Percentiles rank a stretch among this genome's conserved stretches.
These are phyloP conservation scores for Acinonyx jubatus DNA, from an alignment of 2,113 vertebrate genomes.

Conservation along the genomic window DNA sequence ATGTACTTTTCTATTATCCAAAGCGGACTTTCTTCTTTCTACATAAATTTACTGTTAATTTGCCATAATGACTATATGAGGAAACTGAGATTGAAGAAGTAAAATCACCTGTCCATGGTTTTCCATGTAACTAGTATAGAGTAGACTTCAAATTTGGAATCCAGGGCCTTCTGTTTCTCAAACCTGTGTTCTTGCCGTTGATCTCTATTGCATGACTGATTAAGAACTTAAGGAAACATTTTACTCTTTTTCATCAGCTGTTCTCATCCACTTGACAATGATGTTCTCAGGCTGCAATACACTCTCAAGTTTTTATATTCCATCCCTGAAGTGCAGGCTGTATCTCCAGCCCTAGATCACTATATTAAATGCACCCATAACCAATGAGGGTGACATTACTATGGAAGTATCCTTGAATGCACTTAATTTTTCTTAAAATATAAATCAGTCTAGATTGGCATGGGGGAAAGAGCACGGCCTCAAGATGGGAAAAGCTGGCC, in stretches of 20 bases:
- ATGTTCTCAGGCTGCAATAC: background rate
- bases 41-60: background rate
- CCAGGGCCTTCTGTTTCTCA: background rate
- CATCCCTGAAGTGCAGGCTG: background rate
- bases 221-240: background rate
- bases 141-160: conserved; percentile 23
- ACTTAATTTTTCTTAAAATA: conserved; percentile 33
- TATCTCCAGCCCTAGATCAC: background rate
- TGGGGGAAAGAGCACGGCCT: background rate
- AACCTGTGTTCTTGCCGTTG: background rate
- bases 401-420: background rate
- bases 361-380: too few relatives aligned
- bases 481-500: background rate
- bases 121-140: background rate
- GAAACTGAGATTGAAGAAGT: conserved; percentile 4
- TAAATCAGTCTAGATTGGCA: background rate
- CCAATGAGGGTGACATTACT: background rate
- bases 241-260: background rate
- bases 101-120: background rate
- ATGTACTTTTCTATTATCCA: background rate
- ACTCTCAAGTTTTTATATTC: background rate
- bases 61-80: background rate
- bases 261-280: background rate
- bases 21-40: background rate
- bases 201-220: conserved; percentile 15